Percentiles rank a stretch among this genome's conserved stretches.
Conservation (phyloP, 2,113 vertebrate species). For the Mionectes macconnelli region DNA sequence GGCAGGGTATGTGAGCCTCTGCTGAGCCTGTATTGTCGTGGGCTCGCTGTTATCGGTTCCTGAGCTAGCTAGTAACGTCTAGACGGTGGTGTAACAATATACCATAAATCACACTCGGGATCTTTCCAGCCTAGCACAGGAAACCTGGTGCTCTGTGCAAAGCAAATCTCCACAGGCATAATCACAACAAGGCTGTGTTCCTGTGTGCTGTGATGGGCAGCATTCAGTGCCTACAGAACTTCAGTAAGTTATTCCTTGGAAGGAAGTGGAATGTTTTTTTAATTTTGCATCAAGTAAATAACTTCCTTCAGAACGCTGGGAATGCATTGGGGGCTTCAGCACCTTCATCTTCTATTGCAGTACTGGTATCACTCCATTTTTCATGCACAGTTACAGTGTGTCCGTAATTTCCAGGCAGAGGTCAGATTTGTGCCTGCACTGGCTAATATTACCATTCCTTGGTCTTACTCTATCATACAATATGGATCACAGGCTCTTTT, state of each 20-base stretch:
- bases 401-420: not conserved
- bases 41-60: constrained; percentile 32
- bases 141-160: not conserved
- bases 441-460: not conserved
- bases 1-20: not conserved
- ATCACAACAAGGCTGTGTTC: not conserved
- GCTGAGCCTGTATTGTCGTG: not conserved
- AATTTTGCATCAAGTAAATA: not conserved
- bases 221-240: not conserved
- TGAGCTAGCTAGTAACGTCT: constrained; percentile 23
- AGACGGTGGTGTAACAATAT: constrained; percentile 38
- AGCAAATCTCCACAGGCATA: not conserved
- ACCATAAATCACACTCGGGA: not conserved
- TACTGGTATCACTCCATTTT: not conserved
- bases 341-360: not conserved
- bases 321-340: not conserved
- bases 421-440: not conserved
- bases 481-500: not conserved
- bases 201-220: not conserved
- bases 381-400: not conserved
- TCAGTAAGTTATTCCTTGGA: not conserved
- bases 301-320: not conserved
- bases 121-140: constrained; percentile 3
- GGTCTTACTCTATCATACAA: not conserved
- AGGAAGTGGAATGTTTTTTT: not conserved